phyloP scores from a whole-genome alignment of 2,888 invertebrate genomes.

The Nomada fucata region DNA sequence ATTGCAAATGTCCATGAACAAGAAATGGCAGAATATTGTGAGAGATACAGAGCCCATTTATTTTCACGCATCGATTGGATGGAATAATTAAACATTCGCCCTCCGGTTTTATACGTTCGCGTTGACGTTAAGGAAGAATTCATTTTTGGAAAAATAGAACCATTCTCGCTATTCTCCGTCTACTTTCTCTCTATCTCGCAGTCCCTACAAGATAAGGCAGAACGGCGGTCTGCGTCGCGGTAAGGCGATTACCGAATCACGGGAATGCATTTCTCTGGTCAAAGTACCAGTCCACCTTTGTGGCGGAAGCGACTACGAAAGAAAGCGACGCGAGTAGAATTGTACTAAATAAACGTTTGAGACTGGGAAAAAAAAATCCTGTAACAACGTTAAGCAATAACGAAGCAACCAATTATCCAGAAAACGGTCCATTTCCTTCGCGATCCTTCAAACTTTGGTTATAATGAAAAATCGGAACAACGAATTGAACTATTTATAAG shows the following conservation, averaged over 20 bases:
- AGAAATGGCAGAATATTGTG: too few relatives aligned
- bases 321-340: conserved; percentile 11
- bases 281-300: conserved; percentile 36
- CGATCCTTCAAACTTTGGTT: neutral
- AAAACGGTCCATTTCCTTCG: too few relatives aligned
- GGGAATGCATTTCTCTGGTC: conserved; percentile 59
- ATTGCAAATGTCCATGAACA: too few relatives aligned
- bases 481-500: too few relatives aligned
- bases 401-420: too few relatives aligned
- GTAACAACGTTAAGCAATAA: too few relatives aligned
- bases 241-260: conserved; percentile 70
- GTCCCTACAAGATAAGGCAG: conserved; percentile 53
- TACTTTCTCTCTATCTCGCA: conserved; percentile 48
- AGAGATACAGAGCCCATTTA: too few relatives aligned
- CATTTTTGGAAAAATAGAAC: neutral
- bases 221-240: conserved; percentile 63
- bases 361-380: too few relatives aligned
- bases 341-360: too few relatives aligned
- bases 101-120: neutral
- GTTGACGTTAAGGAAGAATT: neutral
- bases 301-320: conserved; percentile 2
- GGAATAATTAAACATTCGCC: too few relatives aligned
- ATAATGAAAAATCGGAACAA: too few relatives aligned
- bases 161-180: neutral
- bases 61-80: too few relatives aligned